phyloP scores from a whole-genome alignment of 2,888 invertebrate species.

The Altica lythri region DNA sequence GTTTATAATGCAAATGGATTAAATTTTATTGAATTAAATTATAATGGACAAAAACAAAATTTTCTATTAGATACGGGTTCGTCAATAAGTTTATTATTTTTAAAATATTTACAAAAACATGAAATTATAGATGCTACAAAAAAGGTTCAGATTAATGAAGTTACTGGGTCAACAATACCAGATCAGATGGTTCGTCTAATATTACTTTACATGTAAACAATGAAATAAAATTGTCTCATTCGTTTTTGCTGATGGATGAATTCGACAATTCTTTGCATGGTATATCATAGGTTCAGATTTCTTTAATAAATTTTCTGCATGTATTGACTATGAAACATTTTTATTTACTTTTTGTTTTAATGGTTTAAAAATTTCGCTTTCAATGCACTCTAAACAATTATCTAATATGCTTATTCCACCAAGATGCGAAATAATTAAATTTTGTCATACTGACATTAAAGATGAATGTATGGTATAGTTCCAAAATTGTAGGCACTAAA shows the following conservation, averaged over 20 bases:
- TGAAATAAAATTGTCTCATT: slow-evolving; percentile 18
- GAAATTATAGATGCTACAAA: slow-evolving; percentile 14
- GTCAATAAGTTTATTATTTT: slow-evolving; percentile 21
- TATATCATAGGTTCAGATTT: slow-evolving; percentile 24
- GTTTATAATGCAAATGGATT: slow-evolving; percentile 11
- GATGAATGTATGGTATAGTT: slow-evolving; percentile 26
- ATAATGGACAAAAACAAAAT: slow-evolving; percentile 1
- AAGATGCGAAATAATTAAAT: slow-evolving; percentile 30
- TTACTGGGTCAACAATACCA: slow-evolving; percentile 20
- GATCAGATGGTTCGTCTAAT: slow-evolving; percentile 22
- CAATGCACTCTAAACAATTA: slow-evolving; percentile 20
- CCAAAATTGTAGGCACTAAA: too few relatives aligned
- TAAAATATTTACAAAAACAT: slow-evolving; percentile 14
- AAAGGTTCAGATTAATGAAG: slow-evolving; percentile 19
- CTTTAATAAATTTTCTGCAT: slow-evolving; percentile 18
- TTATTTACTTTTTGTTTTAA: slow-evolving; percentile 17
- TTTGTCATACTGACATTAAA: slow-evolving; percentile 16
- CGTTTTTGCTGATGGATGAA: slow-evolving; percentile 23
- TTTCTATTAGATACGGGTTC: slow-evolving; percentile 23
- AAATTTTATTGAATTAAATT: slow-evolving; percentile 9
- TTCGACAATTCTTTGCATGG: slow-evolving; percentile 21
- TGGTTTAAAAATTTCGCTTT: slow-evolving; percentile 3
- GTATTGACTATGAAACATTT: too few relatives aligned
- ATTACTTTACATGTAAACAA: slow-evolving; percentile 18
- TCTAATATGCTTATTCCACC: slow-evolving; percentile 18